Percentiles rank a stretch among this genome's conserved stretches.
Conservation (phyloP, 92 coral and sea anemone species). For the Anthopleura xanthogrammica region DNA sequence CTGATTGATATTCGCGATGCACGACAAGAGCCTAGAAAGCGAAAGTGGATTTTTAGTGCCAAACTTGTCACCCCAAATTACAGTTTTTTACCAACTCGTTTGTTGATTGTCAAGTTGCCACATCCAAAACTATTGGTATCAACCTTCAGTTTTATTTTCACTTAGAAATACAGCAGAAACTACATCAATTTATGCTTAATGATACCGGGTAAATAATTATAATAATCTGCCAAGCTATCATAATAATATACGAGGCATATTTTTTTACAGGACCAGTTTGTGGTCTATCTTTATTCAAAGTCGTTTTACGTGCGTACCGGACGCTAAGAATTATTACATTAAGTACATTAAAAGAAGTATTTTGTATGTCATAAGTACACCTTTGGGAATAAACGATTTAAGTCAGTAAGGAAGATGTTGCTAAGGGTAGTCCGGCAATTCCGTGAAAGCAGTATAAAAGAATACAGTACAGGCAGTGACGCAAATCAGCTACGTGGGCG, state of each 20-base stretch:
- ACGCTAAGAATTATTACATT: not conserved
- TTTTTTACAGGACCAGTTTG: not conserved
- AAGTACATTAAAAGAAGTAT: not conserved
- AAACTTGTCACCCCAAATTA: too few species aligned
- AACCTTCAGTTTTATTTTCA: not conserved
- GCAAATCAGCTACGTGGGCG: conserved; percentile 44
- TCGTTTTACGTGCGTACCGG: not conserved
- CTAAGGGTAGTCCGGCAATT: not conserved
- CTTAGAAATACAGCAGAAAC: not conserved
- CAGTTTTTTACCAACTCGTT: too few species aligned
- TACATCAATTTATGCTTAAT: not conserved
- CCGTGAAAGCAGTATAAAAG: conserved; percentile 4
- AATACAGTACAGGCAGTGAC: conserved; percentile 13
- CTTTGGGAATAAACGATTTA: conserved; percentile 1
- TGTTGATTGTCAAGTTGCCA: not conserved
- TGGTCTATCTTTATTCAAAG: not conserved
- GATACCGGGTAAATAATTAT: not conserved
- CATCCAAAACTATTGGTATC: not conserved
- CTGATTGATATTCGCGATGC: too few species aligned
- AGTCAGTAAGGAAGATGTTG: not conserved
- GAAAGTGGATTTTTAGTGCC: too few species aligned
- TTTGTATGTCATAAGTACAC: not conserved
- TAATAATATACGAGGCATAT: not conserved
- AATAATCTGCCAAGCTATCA: not conserved
- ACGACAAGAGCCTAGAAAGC: too few species aligned